phyloP scores from a whole-genome alignment of 2,113 vertebrate species.

The Acrocephalus arundinaceus region DNA sequence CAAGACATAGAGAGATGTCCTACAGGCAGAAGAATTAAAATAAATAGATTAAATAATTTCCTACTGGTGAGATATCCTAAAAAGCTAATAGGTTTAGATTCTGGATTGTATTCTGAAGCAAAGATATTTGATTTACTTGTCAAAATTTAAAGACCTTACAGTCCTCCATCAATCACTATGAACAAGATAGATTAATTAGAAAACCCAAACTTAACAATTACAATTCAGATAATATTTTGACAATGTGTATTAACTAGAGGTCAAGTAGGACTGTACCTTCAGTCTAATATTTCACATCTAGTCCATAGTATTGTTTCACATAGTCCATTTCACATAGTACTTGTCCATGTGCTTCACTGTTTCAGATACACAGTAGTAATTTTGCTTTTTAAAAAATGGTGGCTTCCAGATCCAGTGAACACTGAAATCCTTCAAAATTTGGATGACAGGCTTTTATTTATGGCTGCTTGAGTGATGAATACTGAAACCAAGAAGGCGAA shows the following conservation, averaged over 20 bases:
- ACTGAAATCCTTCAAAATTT: not conserved
- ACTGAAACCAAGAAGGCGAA: not conserved
- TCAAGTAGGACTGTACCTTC: not conserved
- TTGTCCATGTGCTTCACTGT: not conserved
- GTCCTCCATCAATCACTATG: slow-evolving; percentile 29
- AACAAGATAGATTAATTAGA: not conserved
- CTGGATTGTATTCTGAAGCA: slow-evolving; percentile 55
- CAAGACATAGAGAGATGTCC: slow-evolving; percentile 66
- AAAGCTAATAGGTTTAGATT: slow-evolving; percentile 70
- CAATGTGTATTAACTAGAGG: not conserved
- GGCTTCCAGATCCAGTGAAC: not conserved
- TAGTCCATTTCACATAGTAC: not conserved
- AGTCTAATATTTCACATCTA: not conserved
- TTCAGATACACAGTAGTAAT: not conserved
- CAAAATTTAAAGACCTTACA: slow-evolving; percentile 45
- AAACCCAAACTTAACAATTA: not conserved
- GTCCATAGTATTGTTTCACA: not conserved
- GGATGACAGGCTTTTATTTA: not conserved
- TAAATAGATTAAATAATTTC: slow-evolving; percentile 77
- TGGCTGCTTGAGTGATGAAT: not conserved
- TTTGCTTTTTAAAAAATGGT: not conserved
- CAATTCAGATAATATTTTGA: not conserved
- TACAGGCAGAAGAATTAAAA: slow-evolving; percentile 73
- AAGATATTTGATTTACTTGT: slow-evolving; percentile 64
- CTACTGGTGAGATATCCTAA: slow-evolving; percentile 63